Evolutionary conservation across 2,797 vertebrate genomes (phyloP).

Genomic region (Onychomys arenicola): DNA sequence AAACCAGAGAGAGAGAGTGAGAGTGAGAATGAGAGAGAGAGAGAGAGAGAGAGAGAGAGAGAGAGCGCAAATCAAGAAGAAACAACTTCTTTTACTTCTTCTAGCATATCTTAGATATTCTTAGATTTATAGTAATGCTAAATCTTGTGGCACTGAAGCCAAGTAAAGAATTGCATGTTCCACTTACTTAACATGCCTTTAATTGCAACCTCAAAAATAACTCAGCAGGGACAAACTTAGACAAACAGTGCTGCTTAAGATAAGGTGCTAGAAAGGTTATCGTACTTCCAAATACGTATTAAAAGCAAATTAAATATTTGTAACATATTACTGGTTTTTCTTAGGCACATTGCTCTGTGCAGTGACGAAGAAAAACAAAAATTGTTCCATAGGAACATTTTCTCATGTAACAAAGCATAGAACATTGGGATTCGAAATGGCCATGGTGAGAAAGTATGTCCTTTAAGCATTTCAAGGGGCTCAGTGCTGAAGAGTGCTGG

Average conservation of each 20-base stretch:
- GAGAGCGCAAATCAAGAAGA: conserved; percentile 14
- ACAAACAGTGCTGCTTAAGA: conserved; percentile 53
- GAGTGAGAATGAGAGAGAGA: background rate
- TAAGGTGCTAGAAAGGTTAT: conserved; percentile 42
- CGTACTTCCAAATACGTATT: conserved; percentile 57
- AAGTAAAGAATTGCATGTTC: conserved; percentile 16
- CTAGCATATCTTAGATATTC: conserved; percentile 52
- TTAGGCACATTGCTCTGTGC: conserved; percentile 44
- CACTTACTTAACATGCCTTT: conserved; percentile 49
- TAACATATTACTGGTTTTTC: conserved; percentile 36
- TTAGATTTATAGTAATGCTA: conserved; percentile 69
- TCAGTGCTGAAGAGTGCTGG: background rate
- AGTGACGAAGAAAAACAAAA: conserved; percentile 47
- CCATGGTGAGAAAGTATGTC: background rate
- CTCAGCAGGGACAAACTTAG: conserved; percentile 45
- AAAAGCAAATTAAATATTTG: conserved; percentile 53
- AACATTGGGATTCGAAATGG: conserved; percentile 58
- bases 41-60: background rate
- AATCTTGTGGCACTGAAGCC: conserved; percentile 18
- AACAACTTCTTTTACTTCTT: background rate
- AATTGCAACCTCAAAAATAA: conserved; percentile 62
- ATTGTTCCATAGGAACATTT: conserved; percentile 27
- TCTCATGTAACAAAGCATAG: conserved; percentile 54
- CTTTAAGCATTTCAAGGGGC: conserved; percentile 39
- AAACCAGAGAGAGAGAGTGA: background rate